Conservation (phyloP, 2,113 vertebrate genomes). For the Gymnobelideus leadbeateri region DNA sequence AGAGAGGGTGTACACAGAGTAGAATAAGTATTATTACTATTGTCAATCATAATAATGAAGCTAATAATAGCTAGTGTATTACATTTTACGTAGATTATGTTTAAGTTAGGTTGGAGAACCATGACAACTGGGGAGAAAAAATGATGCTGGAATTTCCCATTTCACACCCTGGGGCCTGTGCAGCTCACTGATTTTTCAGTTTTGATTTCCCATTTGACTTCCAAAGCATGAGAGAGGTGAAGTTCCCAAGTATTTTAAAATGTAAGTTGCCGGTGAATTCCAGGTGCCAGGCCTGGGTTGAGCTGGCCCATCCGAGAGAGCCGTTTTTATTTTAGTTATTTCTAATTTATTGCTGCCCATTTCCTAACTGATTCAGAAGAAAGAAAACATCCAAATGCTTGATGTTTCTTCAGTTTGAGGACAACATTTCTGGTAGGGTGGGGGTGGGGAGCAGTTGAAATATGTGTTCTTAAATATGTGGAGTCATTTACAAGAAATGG, state of each 20-base stretch:
- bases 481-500: slow-evolving; percentile 66
- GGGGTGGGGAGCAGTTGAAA: not conserved
- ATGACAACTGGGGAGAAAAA: slow-evolving; percentile 33
- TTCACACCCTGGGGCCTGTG: slow-evolving; percentile 8
- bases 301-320: slow-evolving; percentile 56
- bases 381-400: slow-evolving; percentile 53
- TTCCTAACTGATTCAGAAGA: slow-evolving; percentile 44
- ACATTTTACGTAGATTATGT: not conserved
- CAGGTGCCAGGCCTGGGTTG: slow-evolving; percentile 64
- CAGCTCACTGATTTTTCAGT: slow-evolving; percentile 44
- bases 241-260: slow-evolving; percentile 64
- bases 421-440: not conserved
- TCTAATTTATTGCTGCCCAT: slow-evolving; percentile 44
- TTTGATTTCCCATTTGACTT: slow-evolving; percentile 64
- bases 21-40: not conserved
- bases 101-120: slow-evolving; percentile 46
- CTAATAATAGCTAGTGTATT: not conserved
- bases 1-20: not conserved
- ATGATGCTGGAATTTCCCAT: slow-evolving; percentile 51
- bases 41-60: not conserved
- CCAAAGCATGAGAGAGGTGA: slow-evolving; percentile 54
- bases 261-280: slow-evolving; percentile 65
- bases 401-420: slow-evolving; percentile 24
- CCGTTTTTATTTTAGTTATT: not conserved
- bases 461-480: slow-evolving; percentile 50